These are phyloP conservation scores for Orchesella flavescens DNA, from an alignment of 2,888 invertebrate genomes.

Conservation along the genomic window DNA sequence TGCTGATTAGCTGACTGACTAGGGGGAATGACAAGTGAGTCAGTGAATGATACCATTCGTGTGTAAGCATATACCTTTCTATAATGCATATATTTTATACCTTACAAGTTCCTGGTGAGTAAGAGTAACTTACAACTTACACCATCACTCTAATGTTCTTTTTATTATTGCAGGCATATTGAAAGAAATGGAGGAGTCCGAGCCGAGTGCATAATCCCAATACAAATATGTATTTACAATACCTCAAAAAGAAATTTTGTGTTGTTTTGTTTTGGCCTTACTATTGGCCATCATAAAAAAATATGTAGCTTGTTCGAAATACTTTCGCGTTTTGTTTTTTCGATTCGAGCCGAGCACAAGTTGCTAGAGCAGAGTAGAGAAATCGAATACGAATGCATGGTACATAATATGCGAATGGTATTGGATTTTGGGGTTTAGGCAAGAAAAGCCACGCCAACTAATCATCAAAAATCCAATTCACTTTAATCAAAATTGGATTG, in stretches of 20 bases:
- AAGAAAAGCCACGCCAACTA: neutral
- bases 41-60: conserved; percentile 27
- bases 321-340: no score
- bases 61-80: neutral
- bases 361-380: no score
- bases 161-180: neutral
- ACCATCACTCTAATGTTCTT: neutral
- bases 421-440: no score
- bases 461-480: neutral
- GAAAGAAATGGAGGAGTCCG: neutral
- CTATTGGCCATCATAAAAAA: no score
- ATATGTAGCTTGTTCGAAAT: no score
- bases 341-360: no score
- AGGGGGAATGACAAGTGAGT: conserved; percentile 32
- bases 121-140: conserved; percentile 18
- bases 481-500: conserved; percentile 16
- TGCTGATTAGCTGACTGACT: conserved; percentile 40
- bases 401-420: no score
- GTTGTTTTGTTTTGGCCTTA: no score
- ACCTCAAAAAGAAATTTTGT: conserved; percentile 6
- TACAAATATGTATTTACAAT: neutral
- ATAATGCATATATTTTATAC: neutral
- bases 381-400: no score
- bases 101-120: conserved; percentile 47
- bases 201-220: no score